Conservation (phyloP, 1,140 invertebrate genomes). For the Tenebrio molitor region DNA sequence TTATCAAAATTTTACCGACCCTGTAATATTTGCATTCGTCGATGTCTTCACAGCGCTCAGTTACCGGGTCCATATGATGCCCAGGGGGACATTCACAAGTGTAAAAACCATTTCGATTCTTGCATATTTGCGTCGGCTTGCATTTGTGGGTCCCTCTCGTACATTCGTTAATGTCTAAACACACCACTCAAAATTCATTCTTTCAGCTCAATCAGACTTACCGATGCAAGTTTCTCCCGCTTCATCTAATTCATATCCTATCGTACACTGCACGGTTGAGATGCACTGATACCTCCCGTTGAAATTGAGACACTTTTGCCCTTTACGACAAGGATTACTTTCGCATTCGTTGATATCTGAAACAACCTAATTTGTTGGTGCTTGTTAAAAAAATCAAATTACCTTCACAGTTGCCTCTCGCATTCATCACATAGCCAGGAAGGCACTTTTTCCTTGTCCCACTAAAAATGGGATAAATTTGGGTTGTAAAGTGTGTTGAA, state of each 20-base stretch:
- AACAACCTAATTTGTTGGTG: not conserved
- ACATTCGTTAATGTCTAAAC: constrained; percentile 80
- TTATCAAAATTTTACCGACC: constrained; percentile 54
- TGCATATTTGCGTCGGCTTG: constrained; percentile 77
- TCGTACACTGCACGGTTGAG: constrained; percentile 66
- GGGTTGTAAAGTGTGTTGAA: constrained; percentile 20
- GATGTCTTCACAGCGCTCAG: constrained; percentile 88
- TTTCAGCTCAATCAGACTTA: constrained; percentile 48
- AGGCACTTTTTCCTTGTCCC: constrained; percentile 65
- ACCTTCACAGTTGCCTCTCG: constrained; percentile 69
- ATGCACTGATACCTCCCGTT: constrained; percentile 73
- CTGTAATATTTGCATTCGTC: constrained; percentile 81
- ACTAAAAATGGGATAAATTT: constrained; percentile 54
- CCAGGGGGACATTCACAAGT: constrained; percentile 81
- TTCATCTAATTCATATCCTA: constrained; percentile 66
- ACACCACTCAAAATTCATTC: no score
- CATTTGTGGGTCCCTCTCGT: constrained; percentile 76
- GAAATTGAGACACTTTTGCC: constrained; percentile 71
- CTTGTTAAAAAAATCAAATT: constrained; percentile 57
- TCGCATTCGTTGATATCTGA: constrained; percentile 69
- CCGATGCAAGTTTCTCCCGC: constrained; percentile 67
- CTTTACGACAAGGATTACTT: constrained; percentile 64
- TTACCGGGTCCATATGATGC: constrained; percentile 66
- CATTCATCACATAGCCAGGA: constrained; percentile 70
- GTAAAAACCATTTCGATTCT: constrained; percentile 82